Base-by-base conservation (phyloP, 30 jellyfish, hydroid and myxozoan species). In the Turritopsis dohrnii region DNA sequence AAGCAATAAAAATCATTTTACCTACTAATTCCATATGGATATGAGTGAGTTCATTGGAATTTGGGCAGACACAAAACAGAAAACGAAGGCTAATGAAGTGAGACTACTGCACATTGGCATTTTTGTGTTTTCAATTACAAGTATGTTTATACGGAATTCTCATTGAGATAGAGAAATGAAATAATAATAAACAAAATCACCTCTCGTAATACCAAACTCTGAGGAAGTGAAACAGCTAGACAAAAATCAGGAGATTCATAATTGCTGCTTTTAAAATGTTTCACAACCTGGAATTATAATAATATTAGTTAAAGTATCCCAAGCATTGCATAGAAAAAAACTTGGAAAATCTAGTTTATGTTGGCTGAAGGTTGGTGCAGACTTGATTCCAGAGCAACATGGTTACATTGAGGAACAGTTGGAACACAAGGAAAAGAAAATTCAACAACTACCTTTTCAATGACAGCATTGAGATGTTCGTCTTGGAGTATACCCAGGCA, bases 181-280 rank as follows among this genome's bases (percentile, higher is more conserved):
- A 69, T 7, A 23, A n/a, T 21, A 19, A n/a, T 27, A 0, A 69
- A 7, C 22, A 69, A 1, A 1, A 23, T 69, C 30, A 69, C 77
- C 77, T 69, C 23, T 69, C 77, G 9, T 69, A 69, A 9, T 7
- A 69, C 77, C 30, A 69, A 69, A 69, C 77, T 7, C 8, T 69
- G 77, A n/a, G 77, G 77, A 23, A 69, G 30, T 69, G 77, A 69
- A n/a, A 69, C 30, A n/a, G 77, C 77, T 8, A 69, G 30, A 69
- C 23, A 69, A 69, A 69, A 69, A 69, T 23, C 30, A 9, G 77
- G 30, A 27, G 77, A 69, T 23, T 69, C 77, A 69, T 69, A 69
- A 27, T 69, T 69, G 9, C 60, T 41, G 60, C 60, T 41, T 41
- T 41, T 41, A 5, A 41, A 41, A 41, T 41, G 60, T 5, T 41